Percentiles rank a stretch among this genome's conserved stretches.
Conservation (phyloP, 2,113 vertebrate genomes). For the Dipodomys spectabilis region DNA sequence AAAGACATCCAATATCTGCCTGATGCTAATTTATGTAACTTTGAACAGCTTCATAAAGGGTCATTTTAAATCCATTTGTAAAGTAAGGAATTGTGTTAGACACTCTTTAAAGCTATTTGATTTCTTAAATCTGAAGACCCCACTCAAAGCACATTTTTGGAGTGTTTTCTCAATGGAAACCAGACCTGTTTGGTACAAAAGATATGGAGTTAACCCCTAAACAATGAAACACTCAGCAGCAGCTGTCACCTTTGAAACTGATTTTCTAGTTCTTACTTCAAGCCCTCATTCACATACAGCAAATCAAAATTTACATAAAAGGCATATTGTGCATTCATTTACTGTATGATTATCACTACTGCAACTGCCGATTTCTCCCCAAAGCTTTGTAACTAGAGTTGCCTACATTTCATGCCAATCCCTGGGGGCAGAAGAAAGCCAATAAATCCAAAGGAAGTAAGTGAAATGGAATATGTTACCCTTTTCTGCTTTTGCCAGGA, state of each 20-base stretch:
- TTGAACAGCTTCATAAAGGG: not conserved
- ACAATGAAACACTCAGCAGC: conserved; percentile 50
- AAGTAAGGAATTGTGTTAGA: not conserved
- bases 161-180: conserved; percentile 46
- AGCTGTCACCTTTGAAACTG: conserved; percentile 53
- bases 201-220: conserved; percentile 26
- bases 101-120: not conserved
- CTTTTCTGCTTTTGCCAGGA: conserved; percentile 75
- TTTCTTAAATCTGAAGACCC: conserved; percentile 7
- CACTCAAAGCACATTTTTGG: not conserved
- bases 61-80: conserved; percentile 8
- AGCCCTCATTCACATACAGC: conserved; percentile 72
- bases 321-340: conserved; percentile 86
- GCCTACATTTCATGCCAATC: conserved; percentile 81
- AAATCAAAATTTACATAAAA: conserved; percentile 82
- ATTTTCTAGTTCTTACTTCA: conserved; percentile 73
- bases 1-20: not conserved
- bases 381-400: conserved; percentile 82
- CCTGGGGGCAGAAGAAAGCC: conserved; percentile 76
- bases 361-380: conserved; percentile 85
- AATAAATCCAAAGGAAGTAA: conserved; percentile 84
- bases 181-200: conserved; percentile 11
- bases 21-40: not conserved
- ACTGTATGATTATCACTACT: conserved; percentile 82
- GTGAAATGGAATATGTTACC: conserved; percentile 83